Percentiles rank a stretch among this genome's conserved stretches.
These are phyloP conservation scores for Uropsilus gracilis DNA, from an alignment of 2,113 vertebrate genomes.

Conservation along the genomic window DNA sequence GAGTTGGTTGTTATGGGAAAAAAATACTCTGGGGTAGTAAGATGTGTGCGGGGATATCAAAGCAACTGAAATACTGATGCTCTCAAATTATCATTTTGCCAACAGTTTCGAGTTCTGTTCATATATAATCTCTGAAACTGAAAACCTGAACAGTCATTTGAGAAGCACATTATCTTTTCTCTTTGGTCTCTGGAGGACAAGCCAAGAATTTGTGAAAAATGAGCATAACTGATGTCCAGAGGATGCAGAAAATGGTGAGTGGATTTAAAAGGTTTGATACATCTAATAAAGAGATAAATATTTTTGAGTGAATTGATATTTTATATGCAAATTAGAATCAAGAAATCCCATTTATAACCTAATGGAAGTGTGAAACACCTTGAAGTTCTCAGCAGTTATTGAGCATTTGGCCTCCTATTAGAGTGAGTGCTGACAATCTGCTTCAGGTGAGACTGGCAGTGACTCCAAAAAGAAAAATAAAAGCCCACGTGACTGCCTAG, in stretches of 20 bases:
- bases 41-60: background rate
- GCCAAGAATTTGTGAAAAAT: background rate
- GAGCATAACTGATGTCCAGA: background rate
- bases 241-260: background rate
- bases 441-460: constrained; percentile 12
- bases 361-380: background rate
- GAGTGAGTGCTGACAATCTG: background rate
- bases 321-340: constrained; percentile 20
- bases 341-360: background rate
- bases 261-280: background rate
- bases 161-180: background rate
- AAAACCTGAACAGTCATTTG: background rate
- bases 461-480: background rate
- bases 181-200: background rate
- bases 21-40: background rate
- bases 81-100: background rate
- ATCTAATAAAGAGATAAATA: background rate
- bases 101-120: background rate
- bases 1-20: background rate
- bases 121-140: background rate
- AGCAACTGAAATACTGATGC: background rate
- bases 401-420: background rate
- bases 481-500: background rate
- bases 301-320: background rate
- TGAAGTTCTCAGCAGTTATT: background rate